Evolutionary conservation across 2,888 invertebrate species (phyloP), one percentile per base, ranked within the genome.

Genomic region (Hanleya hanleyi): DNA sequence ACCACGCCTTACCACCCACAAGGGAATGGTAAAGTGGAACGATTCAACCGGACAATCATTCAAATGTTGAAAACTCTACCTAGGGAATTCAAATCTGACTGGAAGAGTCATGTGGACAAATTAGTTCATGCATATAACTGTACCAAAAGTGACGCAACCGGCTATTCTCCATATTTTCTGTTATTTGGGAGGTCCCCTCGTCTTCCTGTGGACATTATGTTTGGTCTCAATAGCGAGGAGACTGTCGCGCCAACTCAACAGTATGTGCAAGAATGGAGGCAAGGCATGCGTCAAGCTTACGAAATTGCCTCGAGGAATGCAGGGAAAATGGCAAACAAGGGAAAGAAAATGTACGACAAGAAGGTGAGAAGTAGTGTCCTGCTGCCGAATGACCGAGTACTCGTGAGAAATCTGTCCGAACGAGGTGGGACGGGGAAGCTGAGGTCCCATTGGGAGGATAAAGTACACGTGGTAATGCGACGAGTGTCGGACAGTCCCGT

Each of bases 371-470:
- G 68, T 69, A 47, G 62, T 29, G 51, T 41, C 9, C 33, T 72
- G 33, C 9, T n/a, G 4, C 47, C 41, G 12, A 49, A 69, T 5
- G 70, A 74, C 33, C 18, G 74, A 7, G 67, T 70, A 1, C 57
- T 70, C 9, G 74, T 74, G 4, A 61, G 69, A 26, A 74, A 74
- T 50, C 35, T 68, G 18, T 37, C 41, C 18, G 65, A 71, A 37
- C 61, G 65, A 15, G 68, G 74, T 32, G 74, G 74, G 33, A 70
- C 71, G 15, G 74, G 71, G 1, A 71, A 74, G 35, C 51, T 74
- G 32, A 35, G 74, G 5, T 74, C 68, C 3, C 64, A 50, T n/a
- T 74, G 70, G 71, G 71, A 74, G 50, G 32, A 67, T 12, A 38
- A 70, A 9, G 41, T 74, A 38, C 67, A 74, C 64, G 33, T 29